These are phyloP conservation scores for Macrobrachium nipponense DNA, from an alignment of 1,140 invertebrate genomes.

Conservation along the genomic window DNA sequence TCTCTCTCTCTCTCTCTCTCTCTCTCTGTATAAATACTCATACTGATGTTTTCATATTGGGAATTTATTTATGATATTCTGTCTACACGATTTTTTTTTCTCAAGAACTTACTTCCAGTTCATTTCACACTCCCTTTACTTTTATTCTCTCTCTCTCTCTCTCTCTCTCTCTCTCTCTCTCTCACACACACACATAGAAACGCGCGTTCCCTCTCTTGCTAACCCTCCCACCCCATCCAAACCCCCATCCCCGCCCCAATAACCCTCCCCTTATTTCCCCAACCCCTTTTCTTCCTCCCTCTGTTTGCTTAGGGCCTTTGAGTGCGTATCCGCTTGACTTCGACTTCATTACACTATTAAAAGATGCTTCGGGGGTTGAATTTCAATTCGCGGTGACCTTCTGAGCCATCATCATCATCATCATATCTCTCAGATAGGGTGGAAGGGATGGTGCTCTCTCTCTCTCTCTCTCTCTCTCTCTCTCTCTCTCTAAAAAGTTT, in stretches of 20 bases:
- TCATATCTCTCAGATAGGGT: too few relatives aligned
- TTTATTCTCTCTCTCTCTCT: background rate
- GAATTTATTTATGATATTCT: too few relatives aligned
- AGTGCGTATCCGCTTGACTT: background rate
- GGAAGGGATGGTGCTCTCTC: too few relatives aligned
- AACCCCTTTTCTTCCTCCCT: background rate
- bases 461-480: too few relatives aligned
- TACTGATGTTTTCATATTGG: too few relatives aligned
- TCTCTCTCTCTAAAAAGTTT: too few relatives aligned
- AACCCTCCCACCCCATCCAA: background rate
- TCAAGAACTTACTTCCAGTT: background rate
- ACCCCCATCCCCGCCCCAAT: background rate
- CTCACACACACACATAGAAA: background rate
- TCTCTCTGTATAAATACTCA: too few relatives aligned
- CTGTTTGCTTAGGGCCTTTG: background rate
- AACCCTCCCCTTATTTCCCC: too few relatives aligned
- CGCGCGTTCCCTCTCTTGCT: background rate
- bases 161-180: background rate
- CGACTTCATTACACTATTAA: slow-evolving; percentile 16
- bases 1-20: background rate
- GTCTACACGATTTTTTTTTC: background rate
- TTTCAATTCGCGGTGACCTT: too few relatives aligned
- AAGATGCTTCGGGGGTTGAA: slow-evolving; percentile 18
- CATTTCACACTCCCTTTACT: background rate
- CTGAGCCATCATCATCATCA: too few relatives aligned